Percentiles rank a stretch among this genome's conserved stretches.
phyloP scores from a whole-genome alignment of 1,140 invertebrate species.

The Gyrodactylus salaris region DNA sequence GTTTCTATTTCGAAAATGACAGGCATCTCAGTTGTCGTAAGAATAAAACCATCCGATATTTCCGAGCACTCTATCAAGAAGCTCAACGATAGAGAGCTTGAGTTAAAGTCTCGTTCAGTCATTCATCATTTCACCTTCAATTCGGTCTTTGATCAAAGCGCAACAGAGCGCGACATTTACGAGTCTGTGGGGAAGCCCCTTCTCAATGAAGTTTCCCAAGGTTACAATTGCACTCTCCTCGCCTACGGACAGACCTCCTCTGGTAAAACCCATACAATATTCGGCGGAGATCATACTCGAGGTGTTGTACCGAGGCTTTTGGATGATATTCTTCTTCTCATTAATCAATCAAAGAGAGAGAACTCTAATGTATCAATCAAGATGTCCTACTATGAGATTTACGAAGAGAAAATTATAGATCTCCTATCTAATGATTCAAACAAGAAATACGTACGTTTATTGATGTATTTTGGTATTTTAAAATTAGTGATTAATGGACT shows the following conservation, averaged over 20 bases:
- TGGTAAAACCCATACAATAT: constrained; percentile 17
- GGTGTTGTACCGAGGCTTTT: neutral
- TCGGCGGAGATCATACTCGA: neutral
- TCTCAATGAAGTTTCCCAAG: constrained; percentile 29
- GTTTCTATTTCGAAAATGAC: neutral
- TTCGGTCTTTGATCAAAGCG: constrained; percentile 10
- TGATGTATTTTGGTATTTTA: neutral
- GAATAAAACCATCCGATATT: neutral
- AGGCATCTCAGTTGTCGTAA: neutral
- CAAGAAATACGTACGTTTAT: neutral
- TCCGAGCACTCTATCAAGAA: neutral
- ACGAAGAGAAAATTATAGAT: neutral
- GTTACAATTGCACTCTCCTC: constrained; percentile 28
- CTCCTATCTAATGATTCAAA: neutral
- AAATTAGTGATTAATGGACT: too few species aligned
- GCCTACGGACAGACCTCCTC: constrained; percentile 28
- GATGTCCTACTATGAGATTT: neutral
- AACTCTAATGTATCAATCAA: neutral
- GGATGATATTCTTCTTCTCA: neutral
- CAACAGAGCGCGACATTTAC: constrained; percentile 25
- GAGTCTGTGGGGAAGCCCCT: constrained; percentile 27
- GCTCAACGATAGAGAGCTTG: neutral
- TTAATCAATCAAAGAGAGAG: neutral
- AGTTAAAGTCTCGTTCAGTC: neutral
- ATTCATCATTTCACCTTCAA: neutral